Percentiles rank a stretch among this genome's conserved stretches.
Evolutionary conservation across 2,797 vertebrate species (phyloP).

Genomic region (Micrastur ruficollis): DNA sequence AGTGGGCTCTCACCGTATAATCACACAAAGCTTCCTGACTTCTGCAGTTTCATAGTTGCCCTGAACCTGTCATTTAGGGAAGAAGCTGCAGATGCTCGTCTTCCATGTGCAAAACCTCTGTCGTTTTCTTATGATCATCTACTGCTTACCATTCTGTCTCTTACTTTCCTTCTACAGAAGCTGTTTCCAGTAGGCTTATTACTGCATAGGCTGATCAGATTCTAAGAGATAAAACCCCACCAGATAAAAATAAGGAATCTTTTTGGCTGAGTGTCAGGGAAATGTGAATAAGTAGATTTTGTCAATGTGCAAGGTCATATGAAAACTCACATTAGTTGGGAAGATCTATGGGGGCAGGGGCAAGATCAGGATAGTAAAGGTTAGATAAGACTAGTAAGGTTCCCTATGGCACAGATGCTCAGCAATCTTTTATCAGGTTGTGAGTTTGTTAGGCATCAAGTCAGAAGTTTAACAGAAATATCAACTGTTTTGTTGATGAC

Average conservation of each 20-base stretch:
- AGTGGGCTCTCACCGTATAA: neutral
- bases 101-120: neutral
- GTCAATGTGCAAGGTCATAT: neutral
- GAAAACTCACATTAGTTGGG: neutral
- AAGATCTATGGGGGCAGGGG: neutral
- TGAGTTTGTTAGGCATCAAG: neutral
- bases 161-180: neutral
- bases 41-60: neutral
- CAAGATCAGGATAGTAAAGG: neutral
- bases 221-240: neutral
- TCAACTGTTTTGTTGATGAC: neutral
- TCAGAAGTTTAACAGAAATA: neutral
- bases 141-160: neutral
- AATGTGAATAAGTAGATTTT: neutral
- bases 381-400: neutral
- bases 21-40: neutral
- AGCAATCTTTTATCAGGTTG: neutral
- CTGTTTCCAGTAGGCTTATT: neutral
- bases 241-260: neutral
- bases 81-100: neutral
- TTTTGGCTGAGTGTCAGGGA: neutral
- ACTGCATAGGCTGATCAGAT: neutral
- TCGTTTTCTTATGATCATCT: neutral
- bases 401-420: neutral
- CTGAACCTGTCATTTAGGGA: neutral